phyloP scores from a whole-genome alignment of 2,113 vertebrate species.

The Carassius gibelio region DNA sequence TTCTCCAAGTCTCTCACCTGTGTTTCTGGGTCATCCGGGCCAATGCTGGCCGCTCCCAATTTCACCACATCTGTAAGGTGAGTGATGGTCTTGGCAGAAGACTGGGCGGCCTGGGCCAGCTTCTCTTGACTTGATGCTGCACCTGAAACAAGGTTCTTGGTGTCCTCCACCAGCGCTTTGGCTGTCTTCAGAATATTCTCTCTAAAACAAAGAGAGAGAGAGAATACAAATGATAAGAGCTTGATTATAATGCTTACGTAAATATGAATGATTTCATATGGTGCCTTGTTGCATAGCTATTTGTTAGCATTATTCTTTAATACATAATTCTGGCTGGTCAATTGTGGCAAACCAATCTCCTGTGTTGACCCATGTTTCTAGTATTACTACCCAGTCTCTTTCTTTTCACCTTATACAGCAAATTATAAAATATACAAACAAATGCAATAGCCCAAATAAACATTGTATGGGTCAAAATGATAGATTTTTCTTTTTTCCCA shows the following conservation, averaged over 20 bases:
- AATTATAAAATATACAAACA: too few relatives aligned
- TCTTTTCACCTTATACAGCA: too few relatives aligned
- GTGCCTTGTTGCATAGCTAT: neutral
- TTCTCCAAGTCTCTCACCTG: slow-evolving; percentile 77
- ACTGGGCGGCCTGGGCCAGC: slow-evolving; percentile 66
- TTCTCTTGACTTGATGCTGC: slow-evolving; percentile 94
- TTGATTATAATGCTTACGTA: neutral
- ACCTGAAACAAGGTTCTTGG: slow-evolving; percentile 92
- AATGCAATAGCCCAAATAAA: too few relatives aligned
- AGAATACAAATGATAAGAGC: neutral
- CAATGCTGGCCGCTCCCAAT: slow-evolving; percentile 91
- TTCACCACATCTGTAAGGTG: slow-evolving; percentile 96
- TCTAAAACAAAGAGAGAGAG: slow-evolving; percentile 68
- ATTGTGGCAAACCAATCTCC: too few relatives aligned
- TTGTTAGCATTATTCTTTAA: too few relatives aligned
- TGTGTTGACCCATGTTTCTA: too few relatives aligned
- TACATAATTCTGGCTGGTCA: too few relatives aligned
- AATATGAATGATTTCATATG: neutral
- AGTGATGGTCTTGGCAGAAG: slow-evolving; percentile 93
- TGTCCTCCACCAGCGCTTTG: slow-evolving; percentile 97
- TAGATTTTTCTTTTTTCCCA: too few relatives aligned
- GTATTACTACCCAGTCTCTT: too few relatives aligned
- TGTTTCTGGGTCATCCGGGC: slow-evolving; percentile 92
- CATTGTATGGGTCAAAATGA: too few relatives aligned
- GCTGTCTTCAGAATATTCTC: slow-evolving; percentile 98